phyloP scores from a whole-genome alignment of 2,113 vertebrate species.

The Dipodomys spectabilis region DNA sequence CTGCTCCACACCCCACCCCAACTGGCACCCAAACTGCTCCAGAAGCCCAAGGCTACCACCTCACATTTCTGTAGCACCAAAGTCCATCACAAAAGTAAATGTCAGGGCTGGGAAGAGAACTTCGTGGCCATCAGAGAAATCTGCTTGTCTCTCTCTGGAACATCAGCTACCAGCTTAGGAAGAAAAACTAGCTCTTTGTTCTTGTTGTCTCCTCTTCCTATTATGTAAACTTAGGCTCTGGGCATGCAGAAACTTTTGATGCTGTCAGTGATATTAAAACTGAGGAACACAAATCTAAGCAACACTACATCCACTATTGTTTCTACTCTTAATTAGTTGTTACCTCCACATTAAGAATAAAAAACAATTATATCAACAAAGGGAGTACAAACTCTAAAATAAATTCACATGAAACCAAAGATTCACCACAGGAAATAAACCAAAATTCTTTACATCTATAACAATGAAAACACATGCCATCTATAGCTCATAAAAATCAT shows the following conservation, averaged over 20 bases:
- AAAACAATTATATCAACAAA: conserved; percentile 43
- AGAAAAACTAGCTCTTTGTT: conserved; percentile 60
- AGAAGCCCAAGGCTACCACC: conserved; percentile 66
- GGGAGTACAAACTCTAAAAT: conserved; percentile 31
- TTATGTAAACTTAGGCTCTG: conserved; percentile 42
- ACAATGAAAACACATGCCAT: background rate
- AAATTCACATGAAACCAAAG: conserved; percentile 44
- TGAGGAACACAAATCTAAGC: conserved; percentile 17
- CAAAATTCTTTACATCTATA: conserved; percentile 33
- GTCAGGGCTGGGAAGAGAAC: background rate
- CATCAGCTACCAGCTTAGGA: conserved; percentile 11
- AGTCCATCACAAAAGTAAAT: conserved; percentile 58
- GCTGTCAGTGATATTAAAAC: conserved; percentile 24
- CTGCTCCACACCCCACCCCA: background rate
- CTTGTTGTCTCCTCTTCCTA: conserved; percentile 33
- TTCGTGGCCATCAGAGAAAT: conserved; percentile 4
- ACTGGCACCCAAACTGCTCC: conserved; percentile 37
- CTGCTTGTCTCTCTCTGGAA: background rate
- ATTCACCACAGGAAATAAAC: conserved; percentile 40
- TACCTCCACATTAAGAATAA: conserved; percentile 47
- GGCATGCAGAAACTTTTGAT: conserved; percentile 50
- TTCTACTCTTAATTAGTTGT: conserved; percentile 60
- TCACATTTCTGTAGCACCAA: conserved; percentile 57
- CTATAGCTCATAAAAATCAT: background rate
- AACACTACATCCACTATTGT: background rate